Conservation (phyloP, 2,888 invertebrate species). For the Eristalis tenax region DNA sequence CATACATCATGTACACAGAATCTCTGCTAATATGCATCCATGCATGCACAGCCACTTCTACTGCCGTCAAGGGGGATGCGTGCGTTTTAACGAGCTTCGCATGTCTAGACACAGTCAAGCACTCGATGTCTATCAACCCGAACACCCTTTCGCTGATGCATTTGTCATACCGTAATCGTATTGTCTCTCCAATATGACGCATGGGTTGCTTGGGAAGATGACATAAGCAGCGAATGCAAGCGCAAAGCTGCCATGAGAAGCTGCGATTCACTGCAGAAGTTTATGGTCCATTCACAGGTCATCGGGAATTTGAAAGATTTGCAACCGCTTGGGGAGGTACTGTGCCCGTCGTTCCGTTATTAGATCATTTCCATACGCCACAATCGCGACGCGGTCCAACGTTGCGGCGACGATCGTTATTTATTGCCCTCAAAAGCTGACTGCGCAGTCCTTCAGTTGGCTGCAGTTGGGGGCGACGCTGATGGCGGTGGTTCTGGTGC, state of each 20-base stretch:
- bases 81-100: slow-evolving; percentile 54
- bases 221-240: slow-evolving; percentile 8
- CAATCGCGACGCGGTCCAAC: slow-evolving; percentile 22
- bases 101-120: slow-evolving; percentile 55
- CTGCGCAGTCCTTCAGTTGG: slow-evolving; percentile 5
- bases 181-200: slow-evolving; percentile 3
- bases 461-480: background rate
- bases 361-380: slow-evolving; percentile 59
- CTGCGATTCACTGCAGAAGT: background rate
- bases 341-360: slow-evolving; percentile 27
- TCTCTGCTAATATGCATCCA: no score
- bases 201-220: slow-evolving; percentile 42
- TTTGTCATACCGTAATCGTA: slow-evolving; percentile 40
- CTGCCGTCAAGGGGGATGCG: slow-evolving; percentile 21
- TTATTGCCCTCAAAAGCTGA: slow-evolving; percentile 47
- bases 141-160: slow-evolving; percentile 8
- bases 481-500: background rate
- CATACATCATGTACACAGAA: slow-evolving; percentile 23
- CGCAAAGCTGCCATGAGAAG: slow-evolving; percentile 4
- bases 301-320: slow-evolving; percentile 28
- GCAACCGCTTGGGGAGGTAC: slow-evolving; percentile 21
- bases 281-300: slow-evolving; percentile 22
- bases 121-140: slow-evolving; percentile 34
- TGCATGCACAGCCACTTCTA: background rate
- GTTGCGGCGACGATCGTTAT: slow-evolving; percentile 34